Evolutionary conservation across 1,140 invertebrate genomes (phyloP).

Genomic region (Calliopsis andreniformis): DNA sequence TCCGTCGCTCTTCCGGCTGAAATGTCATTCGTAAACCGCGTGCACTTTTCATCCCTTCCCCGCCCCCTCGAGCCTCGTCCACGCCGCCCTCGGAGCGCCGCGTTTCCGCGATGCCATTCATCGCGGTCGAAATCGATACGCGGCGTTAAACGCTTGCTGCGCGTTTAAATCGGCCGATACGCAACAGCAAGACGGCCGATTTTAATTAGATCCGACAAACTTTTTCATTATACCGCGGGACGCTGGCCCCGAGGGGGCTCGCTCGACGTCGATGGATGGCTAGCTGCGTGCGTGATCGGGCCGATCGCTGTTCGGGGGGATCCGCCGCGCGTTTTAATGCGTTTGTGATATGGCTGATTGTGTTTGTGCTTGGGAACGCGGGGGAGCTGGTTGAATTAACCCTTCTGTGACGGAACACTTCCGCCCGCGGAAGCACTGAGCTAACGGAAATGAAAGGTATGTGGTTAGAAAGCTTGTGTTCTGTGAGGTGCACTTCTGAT

Average conservation of each 20-base stretch:
- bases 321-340: too few relatives aligned
- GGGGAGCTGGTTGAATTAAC: too few relatives aligned
- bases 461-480: too few relatives aligned
- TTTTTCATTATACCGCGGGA: constrained; percentile 39
- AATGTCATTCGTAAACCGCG: constrained; percentile 55
- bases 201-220: constrained; percentile 50
- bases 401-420: too few relatives aligned
- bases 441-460: too few relatives aligned
- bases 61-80: not conserved
- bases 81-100: constrained; percentile 6
- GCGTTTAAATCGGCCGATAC: constrained; percentile 54
- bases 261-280: not conserved
- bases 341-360: too few relatives aligned
- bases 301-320: too few relatives aligned
- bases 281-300: not conserved
- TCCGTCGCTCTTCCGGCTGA: constrained; percentile 41
- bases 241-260: constrained; percentile 14
- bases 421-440: too few relatives aligned
- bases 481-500: too few relatives aligned
- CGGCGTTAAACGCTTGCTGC: constrained; percentile 55
- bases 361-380: too few relatives aligned
- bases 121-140: constrained; percentile 58
- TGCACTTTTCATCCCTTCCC: not conserved
- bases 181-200: constrained; percentile 1
- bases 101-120: constrained; percentile 62